Evolutionary conservation across 2,888 invertebrate genomes (phyloP).

Genomic region (Tachina grossa): DNA sequence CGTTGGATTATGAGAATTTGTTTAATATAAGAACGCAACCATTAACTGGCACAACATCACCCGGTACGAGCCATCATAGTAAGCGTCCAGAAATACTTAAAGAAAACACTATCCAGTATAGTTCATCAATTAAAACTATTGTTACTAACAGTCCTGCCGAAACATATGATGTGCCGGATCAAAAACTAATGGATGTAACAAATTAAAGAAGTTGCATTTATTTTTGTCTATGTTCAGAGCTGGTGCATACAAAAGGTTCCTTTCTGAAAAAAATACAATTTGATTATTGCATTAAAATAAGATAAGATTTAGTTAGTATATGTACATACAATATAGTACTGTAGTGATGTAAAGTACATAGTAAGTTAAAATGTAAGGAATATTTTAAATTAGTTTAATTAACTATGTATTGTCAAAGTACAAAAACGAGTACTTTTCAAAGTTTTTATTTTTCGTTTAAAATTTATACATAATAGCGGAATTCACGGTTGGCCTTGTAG

Average conservation of each 20-base stretch:
- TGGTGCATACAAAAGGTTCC: constrained; percentile 44
- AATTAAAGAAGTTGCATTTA: constrained; percentile 1
- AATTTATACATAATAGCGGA: too few relatives aligned
- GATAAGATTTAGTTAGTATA: constrained; percentile 42
- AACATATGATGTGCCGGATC: constrained; percentile 12
- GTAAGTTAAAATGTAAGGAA: constrained; percentile 26
- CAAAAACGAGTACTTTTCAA: not conserved
- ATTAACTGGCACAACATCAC: constrained; percentile 42
- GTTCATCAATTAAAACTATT: constrained; percentile 13
- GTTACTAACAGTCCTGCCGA: constrained; percentile 30
- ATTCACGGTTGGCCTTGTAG: too few relatives aligned
- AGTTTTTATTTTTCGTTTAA: not conserved
- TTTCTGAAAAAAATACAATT: constrained; percentile 28
- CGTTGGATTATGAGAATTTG: constrained; percentile 78
- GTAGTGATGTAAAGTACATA: not conserved
- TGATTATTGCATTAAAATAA: constrained; percentile 2
- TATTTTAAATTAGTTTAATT: constrained; percentile 28
- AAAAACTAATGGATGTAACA: constrained; percentile 27
- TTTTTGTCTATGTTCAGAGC: constrained; percentile 35
- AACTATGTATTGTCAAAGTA: constrained; percentile 15
- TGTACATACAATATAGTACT: not conserved
- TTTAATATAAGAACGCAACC: constrained; percentile 73
- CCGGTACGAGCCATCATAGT: constrained; percentile 54
- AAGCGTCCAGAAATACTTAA: constrained; percentile 70
- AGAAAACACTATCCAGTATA: constrained; percentile 49